Conservation (phyloP, 2,888 invertebrate genomes). For the Epinotia ramella region DNA sequence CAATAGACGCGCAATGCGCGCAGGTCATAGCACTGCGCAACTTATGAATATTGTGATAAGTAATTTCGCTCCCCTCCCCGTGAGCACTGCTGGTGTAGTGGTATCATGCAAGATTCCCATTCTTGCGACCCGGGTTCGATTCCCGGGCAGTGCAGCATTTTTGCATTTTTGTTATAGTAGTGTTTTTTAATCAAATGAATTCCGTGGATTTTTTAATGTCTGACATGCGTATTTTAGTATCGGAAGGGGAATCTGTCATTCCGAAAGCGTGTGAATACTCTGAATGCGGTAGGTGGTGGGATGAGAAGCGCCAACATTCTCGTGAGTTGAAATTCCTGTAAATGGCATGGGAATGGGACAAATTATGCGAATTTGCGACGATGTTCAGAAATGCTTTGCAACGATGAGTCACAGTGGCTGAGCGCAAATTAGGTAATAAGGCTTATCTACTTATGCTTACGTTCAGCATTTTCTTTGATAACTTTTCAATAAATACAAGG, state of each 20-base stretch:
- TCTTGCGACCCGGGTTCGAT: slow-evolving; percentile 99
- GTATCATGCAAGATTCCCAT: slow-evolving; percentile 99
- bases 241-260: slow-evolving; percentile 41
- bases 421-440: slow-evolving; percentile 21
- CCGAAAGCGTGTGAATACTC: slow-evolving; percentile 43
- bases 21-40: slow-evolving; percentile 40
- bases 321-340: slow-evolving; percentile 61
- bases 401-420: slow-evolving; percentile 44
- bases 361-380: slow-evolving; percentile 63
- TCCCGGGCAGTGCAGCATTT: slow-evolving; percentile 92
- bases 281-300: slow-evolving; percentile 47
- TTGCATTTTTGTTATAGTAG: slow-evolving; percentile 8
- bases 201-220: slow-evolving; percentile 28
- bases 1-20: slow-evolving; percentile 30
- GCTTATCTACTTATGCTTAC: neutral
- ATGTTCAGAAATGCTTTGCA: slow-evolving; percentile 48
- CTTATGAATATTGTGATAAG: slow-evolving; percentile 27
- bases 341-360: slow-evolving; percentile 73
- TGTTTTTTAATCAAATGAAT: slow-evolving; percentile 29
- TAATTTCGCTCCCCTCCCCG: neutral
- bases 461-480: neutral
- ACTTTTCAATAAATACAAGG: no score
- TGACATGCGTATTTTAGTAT: slow-evolving; percentile 41
- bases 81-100: slow-evolving; percentile 97
- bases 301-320: slow-evolving; percentile 66